Percentiles rank a stretch among this genome's conserved stretches.
These are phyloP conservation scores for Lepidostoma basale DNA, from an alignment of 1,140 invertebrate genomes.

Conservation along the genomic window DNA sequence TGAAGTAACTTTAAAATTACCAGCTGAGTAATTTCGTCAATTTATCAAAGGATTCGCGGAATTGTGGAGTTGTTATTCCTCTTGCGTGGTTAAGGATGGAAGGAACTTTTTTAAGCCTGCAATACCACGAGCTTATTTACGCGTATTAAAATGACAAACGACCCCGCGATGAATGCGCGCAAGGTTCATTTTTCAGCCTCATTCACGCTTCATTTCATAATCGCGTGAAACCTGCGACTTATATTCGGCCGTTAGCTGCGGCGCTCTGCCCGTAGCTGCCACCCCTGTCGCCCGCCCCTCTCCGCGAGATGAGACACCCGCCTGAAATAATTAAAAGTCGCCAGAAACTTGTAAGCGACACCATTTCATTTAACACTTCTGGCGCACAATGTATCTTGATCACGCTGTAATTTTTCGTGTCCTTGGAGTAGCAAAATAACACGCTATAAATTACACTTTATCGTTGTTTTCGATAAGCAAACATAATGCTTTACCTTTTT, in stretches of 20 bases:
- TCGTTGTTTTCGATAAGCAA: not conserved
- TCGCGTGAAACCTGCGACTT: not conserved
- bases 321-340: too few species aligned
- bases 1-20: conserved; percentile 7
- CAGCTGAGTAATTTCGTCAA: conserved; percentile 29
- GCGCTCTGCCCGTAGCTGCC: too few species aligned
- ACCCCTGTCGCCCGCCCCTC: too few species aligned
- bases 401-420: too few species aligned
- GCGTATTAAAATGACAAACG: conserved; percentile 36
- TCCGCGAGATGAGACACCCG: too few species aligned
- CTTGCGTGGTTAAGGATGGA: not conserved
- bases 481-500: conserved; percentile 61
- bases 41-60: conserved; percentile 29
- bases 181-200: conserved; percentile 31
- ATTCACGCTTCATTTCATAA: conserved; percentile 27
- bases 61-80: conserved; percentile 15
- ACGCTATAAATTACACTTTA: too few species aligned
- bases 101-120: conserved; percentile 19
- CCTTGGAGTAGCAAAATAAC: too few species aligned
- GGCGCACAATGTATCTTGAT: too few species aligned
- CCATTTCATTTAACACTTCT: too few species aligned
- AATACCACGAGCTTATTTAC: conserved; percentile 27
- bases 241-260: not conserved
- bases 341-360: too few species aligned
- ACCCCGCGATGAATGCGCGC: conserved; percentile 24